Conservation (phyloP, 1,140 invertebrate genomes). For the Zaprionus ornatus region DNA sequence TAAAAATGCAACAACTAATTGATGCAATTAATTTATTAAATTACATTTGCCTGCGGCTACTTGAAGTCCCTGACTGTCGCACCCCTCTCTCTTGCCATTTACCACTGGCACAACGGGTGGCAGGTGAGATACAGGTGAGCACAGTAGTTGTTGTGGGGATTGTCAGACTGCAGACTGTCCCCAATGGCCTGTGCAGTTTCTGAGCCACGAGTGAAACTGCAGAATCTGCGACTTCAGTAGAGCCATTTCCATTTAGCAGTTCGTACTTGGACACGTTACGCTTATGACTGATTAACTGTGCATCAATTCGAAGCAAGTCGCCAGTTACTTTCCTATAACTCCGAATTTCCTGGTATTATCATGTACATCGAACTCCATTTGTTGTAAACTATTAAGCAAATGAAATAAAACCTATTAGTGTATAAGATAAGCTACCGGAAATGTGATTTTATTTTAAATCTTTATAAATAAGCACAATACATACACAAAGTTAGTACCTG, state of each 20-base stretch:
- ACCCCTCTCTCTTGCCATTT: background rate
- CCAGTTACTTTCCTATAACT: background rate
- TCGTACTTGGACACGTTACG: constrained; percentile 1
- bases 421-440: too few species aligned
- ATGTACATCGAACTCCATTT: background rate
- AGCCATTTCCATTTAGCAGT: constrained; percentile 49
- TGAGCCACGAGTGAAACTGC: constrained; percentile 47
- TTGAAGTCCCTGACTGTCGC: background rate
- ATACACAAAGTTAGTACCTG: too few species aligned
- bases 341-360: background rate
- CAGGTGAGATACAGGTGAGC: constrained; percentile 5
- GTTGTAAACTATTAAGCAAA: too few species aligned
- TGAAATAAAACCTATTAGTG: too few species aligned
- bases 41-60: constrained; percentile 53
- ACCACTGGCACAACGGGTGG: constrained; percentile 36
- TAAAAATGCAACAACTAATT: constrained; percentile 70
- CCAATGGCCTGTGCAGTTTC: constrained; percentile 30
- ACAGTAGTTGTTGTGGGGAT: constrained; percentile 13
- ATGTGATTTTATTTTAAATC: too few species aligned
- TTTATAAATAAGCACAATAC: too few species aligned
- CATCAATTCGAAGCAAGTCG: constrained; percentile 5
- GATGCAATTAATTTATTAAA: constrained; percentile 77
- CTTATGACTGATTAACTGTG: constrained; percentile 19
- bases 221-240: constrained; percentile 21
- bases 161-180: constrained; percentile 13